Evolutionary conservation across 2,888 invertebrate species (phyloP).

Genomic region (Drosophila hawaiiensis): DNA sequence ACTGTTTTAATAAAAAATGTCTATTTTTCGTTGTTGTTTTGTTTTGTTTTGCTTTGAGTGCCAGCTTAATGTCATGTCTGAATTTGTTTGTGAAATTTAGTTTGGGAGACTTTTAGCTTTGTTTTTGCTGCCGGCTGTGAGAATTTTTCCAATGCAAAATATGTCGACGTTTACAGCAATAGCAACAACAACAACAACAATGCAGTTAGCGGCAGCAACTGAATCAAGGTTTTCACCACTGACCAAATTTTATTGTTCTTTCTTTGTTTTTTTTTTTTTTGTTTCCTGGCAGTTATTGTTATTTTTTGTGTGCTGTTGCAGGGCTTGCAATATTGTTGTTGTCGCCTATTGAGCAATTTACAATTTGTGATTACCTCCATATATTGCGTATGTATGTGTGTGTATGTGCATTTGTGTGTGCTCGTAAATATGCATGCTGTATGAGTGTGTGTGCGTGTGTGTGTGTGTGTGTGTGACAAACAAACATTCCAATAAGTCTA

Average conservation of each 20-base stretch:
- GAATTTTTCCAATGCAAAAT: constrained; percentile 64
- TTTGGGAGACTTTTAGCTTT: constrained; percentile 42
- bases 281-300: constrained; percentile 10
- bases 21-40: constrained; percentile 24
- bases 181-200: constrained; percentile 46
- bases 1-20: constrained; percentile 62
- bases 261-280: constrained; percentile 18
- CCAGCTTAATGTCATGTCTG: constrained; percentile 36
- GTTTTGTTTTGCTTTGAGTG: constrained; percentile 19
- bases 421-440: constrained; percentile 4
- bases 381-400: not conserved
- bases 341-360: constrained; percentile 58
- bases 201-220: constrained; percentile 29
- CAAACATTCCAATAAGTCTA: constrained; percentile 59
- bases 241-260: constrained; percentile 42
- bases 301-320: constrained; percentile 30
- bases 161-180: constrained; percentile 49
- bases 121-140: constrained; percentile 43
- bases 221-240: constrained; percentile 65
- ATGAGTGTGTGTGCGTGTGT: constrained; percentile 9
- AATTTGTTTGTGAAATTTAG: constrained; percentile 74
- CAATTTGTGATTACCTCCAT: constrained; percentile 33
- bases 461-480: constrained; percentile 14
- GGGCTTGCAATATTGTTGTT: constrained; percentile 41
- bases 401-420: not conserved